Percentiles rank a stretch among this genome's conserved stretches.
These are phyloP conservation scores for Opisthograptis luteolata DNA, from an alignment of 2,888 invertebrate genomes.

Conservation along the genomic window DNA sequence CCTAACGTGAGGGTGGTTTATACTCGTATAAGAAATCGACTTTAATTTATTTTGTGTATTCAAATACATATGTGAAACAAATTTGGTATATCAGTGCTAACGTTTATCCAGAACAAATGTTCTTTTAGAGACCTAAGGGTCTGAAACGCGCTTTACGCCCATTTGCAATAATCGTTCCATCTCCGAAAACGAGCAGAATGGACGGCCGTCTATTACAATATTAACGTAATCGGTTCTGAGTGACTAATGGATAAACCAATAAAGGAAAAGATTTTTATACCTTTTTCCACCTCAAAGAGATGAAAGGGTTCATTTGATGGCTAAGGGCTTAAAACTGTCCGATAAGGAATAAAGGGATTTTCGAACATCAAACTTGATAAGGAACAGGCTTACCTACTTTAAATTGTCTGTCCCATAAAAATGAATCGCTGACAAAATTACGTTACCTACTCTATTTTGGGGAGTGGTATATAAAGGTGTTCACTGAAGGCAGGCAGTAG, in stretches of 20 bases:
- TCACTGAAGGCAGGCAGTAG: too few species aligned
- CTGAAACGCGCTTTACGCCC: conserved; percentile 35
- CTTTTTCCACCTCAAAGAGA: conserved; percentile 43
- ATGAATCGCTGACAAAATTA: conserved; percentile 21
- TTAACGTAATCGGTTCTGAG: conserved; percentile 52
- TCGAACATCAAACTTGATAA: conserved; percentile 24
- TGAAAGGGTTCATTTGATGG: conserved; percentile 48
- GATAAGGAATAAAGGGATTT: conserved; percentile 39
- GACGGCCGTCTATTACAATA: conserved; percentile 47
- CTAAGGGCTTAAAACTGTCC: conserved; percentile 45
- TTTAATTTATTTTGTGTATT: too few species aligned
- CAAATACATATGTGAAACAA: too few species aligned
- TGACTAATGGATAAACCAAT: conserved; percentile 60
- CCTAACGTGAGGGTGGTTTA: too few species aligned
- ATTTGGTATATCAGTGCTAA: too few species aligned
- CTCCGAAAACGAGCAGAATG: conserved; percentile 30
- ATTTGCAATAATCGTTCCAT: conserved; percentile 31
- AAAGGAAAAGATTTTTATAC: conserved; percentile 58
- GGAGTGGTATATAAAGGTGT: too few species aligned
- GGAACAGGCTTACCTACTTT: conserved; percentile 26
- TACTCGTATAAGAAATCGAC: too few species aligned
- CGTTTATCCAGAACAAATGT: too few species aligned
- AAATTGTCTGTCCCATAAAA: conserved; percentile 27
- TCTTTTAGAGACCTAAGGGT: too few species aligned
- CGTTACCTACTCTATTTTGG: too few species aligned